Evolutionary conservation across 2,113 vertebrate species (phyloP).

Genomic region (Neopipo cinnamomea): DNA sequence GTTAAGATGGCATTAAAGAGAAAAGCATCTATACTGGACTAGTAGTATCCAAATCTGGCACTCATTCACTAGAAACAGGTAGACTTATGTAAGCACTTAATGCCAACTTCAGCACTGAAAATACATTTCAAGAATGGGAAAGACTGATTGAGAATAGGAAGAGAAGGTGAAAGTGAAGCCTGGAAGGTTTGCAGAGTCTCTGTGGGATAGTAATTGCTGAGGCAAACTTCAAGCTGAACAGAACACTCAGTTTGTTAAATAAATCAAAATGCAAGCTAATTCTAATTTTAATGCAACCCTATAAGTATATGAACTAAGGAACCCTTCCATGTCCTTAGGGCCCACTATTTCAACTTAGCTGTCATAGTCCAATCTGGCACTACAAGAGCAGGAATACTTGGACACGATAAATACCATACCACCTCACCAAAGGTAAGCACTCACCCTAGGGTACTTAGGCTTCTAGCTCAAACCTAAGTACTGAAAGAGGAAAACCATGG

Average conservation of each 20-base stretch:
- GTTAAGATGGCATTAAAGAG: neutral
- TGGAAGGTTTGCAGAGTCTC: constrained; percentile 26
- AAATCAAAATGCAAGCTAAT: constrained; percentile 34
- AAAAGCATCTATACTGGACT: neutral
- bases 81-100: neutral
- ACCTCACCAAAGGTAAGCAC: neutral
- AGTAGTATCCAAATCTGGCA: neutral
- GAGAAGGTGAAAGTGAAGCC: neutral
- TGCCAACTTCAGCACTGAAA: constrained; percentile 11
- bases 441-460: neutral
- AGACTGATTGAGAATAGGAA: neutral
- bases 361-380: neutral
- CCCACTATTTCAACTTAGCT: neutral
- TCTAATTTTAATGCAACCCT: constrained; percentile 7
- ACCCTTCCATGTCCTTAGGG: neutral
- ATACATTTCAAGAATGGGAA: neutral
- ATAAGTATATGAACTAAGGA: neutral
- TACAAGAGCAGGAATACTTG: neutral
- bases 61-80: neutral
- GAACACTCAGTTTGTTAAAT: constrained; percentile 43
- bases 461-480: neutral
- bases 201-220: constrained; percentile 37
- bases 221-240: constrained; percentile 39
- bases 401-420: neutral
- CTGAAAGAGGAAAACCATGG: neutral